Evolutionary conservation across 2,113 vertebrate species (phyloP).

Genomic region (Felis chaus): DNA sequence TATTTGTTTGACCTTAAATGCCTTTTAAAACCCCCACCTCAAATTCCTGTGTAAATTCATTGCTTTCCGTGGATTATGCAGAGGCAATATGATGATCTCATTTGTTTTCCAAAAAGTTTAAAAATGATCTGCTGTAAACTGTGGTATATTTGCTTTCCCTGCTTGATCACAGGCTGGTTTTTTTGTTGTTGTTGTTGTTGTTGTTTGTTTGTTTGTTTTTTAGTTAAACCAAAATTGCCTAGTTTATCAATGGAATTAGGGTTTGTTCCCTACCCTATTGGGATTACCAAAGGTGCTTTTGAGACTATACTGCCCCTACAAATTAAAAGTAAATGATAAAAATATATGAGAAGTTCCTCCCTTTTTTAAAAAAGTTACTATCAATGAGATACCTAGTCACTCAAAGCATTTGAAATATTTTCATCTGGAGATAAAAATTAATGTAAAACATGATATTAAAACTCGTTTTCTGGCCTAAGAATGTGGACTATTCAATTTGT

Average conservation of each 20-base stretch:
- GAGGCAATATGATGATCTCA: neutral
- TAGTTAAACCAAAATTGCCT: neutral
- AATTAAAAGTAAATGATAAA: constrained; percentile 27
- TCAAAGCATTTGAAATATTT: neutral
- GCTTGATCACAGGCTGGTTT: neutral
- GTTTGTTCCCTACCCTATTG: neutral
- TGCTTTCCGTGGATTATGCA: neutral
- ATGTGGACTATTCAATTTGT: neutral
- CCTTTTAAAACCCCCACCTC: neutral
- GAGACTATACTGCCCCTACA: neutral
- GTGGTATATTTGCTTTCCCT: neutral
- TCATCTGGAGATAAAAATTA: constrained; percentile 32
- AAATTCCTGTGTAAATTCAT: constrained; percentile 27
- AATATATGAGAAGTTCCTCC: neutral
- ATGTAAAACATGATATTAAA: constrained; percentile 12
- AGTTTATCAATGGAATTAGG: neutral
- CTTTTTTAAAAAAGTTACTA: neutral
- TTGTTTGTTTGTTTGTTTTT: neutral
- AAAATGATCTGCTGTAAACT: neutral
- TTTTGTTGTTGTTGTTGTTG: neutral
- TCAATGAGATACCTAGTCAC: neutral
- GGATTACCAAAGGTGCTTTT: neutral
- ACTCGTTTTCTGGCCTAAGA: neutral
- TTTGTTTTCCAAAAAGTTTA: constrained; percentile 31
- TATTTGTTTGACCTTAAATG: constrained; percentile 19